These are phyloP conservation scores for Zalophus californianus DNA, from an alignment of 2,797 vertebrate species.

Conservation along the genomic window DNA sequence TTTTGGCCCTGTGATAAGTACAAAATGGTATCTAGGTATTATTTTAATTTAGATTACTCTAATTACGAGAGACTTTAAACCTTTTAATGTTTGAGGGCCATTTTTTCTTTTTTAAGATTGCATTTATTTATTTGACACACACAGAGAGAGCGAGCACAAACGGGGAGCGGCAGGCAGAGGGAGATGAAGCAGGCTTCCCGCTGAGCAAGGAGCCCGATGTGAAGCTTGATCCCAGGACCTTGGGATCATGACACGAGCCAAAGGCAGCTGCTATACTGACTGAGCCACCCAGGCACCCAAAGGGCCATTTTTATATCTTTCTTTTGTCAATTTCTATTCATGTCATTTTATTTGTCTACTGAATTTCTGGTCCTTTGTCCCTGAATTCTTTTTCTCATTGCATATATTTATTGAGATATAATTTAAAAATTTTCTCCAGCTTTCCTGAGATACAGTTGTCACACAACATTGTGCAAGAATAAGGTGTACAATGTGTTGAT, in stretches of 20 bases:
- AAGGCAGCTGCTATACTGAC: too few relatives aligned
- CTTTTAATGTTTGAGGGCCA: background rate
- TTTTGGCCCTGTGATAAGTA: background rate
- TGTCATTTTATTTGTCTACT: background rate
- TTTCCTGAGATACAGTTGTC: background rate
- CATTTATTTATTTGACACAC: too few relatives aligned
- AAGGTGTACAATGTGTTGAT: background rate
- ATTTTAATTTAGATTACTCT: background rate
- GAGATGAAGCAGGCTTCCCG: too few relatives aligned
- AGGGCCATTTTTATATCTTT: background rate
- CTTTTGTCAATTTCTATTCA: background rate
- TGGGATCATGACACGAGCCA: too few relatives aligned
- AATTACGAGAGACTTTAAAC: background rate
- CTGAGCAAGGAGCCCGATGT: too few relatives aligned
- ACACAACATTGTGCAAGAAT: background rate
- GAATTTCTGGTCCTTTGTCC: background rate
- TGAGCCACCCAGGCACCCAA: too few relatives aligned
- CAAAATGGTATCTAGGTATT: background rate
- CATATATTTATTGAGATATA: background rate
- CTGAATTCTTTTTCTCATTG: background rate
- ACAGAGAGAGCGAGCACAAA: too few relatives aligned
- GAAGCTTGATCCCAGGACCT: too few relatives aligned
- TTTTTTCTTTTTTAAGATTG: too few relatives aligned
- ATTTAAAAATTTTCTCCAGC: background rate
- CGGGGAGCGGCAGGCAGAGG: too few relatives aligned